These are phyloP conservation scores for Drosophila kohkoa DNA, from an alignment of 1,140 invertebrate species.

Conservation along the genomic window DNA sequence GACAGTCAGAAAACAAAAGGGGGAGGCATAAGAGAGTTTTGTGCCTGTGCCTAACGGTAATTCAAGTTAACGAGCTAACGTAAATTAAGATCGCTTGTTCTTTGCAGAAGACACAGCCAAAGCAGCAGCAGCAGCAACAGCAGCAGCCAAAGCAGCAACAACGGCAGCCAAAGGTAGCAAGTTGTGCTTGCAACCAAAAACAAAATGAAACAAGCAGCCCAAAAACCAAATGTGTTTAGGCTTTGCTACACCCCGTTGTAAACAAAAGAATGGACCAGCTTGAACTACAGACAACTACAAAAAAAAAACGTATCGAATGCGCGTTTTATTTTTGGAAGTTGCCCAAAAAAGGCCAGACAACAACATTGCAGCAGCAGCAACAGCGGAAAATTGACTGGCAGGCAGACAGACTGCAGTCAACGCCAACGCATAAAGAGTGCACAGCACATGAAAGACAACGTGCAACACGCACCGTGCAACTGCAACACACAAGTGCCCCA, in stretches of 20 bases:
- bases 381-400: conserved; percentile 25
- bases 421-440: conserved; percentile 66
- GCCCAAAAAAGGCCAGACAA: conserved; percentile 58
- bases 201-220: neutral
- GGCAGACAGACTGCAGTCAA: conserved; percentile 64
- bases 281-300: neutral
- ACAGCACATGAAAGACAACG: conserved; percentile 34
- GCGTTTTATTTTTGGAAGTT: conserved; percentile 69
- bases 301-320: conserved; percentile 47
- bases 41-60: conserved; percentile 64
- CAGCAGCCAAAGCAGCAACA: conserved; percentile 27
- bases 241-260: conserved; percentile 12
- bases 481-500: conserved; percentile 19
- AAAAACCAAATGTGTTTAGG: conserved; percentile 31
- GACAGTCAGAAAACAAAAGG: neutral
- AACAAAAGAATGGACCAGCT: conserved; percentile 24
- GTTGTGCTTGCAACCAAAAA: conserved; percentile 19
- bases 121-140: conserved; percentile 20
- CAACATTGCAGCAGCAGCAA: conserved; percentile 5
- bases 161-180: conserved; percentile 22
- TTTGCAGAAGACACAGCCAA: conserved; percentile 38
- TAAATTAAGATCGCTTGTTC: conserved; percentile 83
- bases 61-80: conserved; percentile 81
- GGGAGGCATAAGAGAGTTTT: conserved; percentile 57
- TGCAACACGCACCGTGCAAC: conserved; percentile 12